phyloP scores from a whole-genome alignment of 2,797 vertebrate species.

The Epinephelus malabaricus region DNA sequence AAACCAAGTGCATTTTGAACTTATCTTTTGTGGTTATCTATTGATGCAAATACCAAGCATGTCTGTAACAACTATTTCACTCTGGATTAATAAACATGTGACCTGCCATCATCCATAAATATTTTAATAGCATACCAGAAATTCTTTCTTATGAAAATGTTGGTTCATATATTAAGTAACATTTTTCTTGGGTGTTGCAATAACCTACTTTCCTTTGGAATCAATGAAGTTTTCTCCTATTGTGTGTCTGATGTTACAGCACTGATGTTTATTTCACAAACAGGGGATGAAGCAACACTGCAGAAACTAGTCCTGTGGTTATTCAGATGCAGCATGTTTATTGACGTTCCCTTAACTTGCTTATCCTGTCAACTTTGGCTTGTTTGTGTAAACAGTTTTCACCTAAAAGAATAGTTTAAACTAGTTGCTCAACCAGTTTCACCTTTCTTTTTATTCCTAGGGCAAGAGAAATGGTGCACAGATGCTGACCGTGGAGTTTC shows the following conservation, averaged over 20 bases:
- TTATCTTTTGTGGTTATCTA: too few species aligned
- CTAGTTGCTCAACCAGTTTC: not conserved
- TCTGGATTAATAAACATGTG: too few species aligned
- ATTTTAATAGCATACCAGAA: too few species aligned
- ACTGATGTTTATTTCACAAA: constrained; percentile 22
- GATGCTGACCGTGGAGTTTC: constrained; percentile 6
- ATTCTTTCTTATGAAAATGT: too few species aligned
- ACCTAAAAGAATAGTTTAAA: not conserved
- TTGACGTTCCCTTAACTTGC: not conserved
- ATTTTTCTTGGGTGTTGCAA: too few species aligned
- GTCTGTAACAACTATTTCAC: too few species aligned
- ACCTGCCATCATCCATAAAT: too few species aligned
- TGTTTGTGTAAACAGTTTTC: not conserved
- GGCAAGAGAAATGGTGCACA: not conserved
- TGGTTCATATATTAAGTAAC: too few species aligned
- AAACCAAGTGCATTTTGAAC: too few species aligned
- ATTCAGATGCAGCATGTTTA: not conserved
- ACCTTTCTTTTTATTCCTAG: constrained; percentile 26
- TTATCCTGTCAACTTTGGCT: not conserved
- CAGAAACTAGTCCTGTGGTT: not conserved
- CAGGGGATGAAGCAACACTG: constrained; percentile 11
- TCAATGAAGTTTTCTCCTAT: not conserved
- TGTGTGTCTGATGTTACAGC: constrained; percentile 6
- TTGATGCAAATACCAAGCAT: too few species aligned
- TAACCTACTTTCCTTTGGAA: too few species aligned